Conservation (phyloP, 2,113 vertebrate genomes). For the Sula dactylatra region DNA sequence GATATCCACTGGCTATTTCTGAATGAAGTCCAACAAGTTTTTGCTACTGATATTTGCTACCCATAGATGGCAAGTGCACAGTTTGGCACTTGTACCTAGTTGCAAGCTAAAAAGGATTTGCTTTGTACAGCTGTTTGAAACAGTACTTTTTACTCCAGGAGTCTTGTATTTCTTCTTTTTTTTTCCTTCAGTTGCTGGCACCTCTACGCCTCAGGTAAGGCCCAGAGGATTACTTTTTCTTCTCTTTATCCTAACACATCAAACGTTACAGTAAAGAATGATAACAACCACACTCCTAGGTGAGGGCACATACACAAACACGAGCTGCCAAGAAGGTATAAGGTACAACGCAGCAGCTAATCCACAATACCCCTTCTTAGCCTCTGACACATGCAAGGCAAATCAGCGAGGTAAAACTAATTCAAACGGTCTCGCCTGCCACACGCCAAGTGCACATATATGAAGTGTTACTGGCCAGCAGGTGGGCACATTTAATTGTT, state of each 20-base stretch:
- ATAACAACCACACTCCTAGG: not conserved
- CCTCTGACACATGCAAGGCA: not conserved
- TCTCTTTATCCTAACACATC: not conserved
- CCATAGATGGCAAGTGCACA: rapidly evolving
- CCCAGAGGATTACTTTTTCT: not conserved
- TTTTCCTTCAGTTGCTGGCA: not conserved
- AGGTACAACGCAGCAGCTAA: not conserved
- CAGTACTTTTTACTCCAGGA: not conserved
- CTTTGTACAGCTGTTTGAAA: not conserved
- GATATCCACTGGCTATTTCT: not conserved
- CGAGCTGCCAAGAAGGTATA: not conserved
- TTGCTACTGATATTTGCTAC: not conserved
- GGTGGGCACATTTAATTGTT: not conserved
- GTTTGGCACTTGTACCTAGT: not conserved
- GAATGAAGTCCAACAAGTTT: not conserved
- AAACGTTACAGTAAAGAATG: not conserved
- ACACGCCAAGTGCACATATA: rapidly evolving
- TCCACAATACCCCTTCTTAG: not conserved
- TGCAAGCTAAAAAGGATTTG: not conserved
- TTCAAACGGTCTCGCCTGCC: not conserved
- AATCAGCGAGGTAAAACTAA: not conserved
- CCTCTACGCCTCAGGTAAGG: not conserved
- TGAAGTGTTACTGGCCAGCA: not conserved
- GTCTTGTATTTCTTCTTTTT: not conserved
- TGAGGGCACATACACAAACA: not conserved